phyloP scores from a whole-genome alignment of 2,797 vertebrate species.

The Luscinia megarhynchos region DNA sequence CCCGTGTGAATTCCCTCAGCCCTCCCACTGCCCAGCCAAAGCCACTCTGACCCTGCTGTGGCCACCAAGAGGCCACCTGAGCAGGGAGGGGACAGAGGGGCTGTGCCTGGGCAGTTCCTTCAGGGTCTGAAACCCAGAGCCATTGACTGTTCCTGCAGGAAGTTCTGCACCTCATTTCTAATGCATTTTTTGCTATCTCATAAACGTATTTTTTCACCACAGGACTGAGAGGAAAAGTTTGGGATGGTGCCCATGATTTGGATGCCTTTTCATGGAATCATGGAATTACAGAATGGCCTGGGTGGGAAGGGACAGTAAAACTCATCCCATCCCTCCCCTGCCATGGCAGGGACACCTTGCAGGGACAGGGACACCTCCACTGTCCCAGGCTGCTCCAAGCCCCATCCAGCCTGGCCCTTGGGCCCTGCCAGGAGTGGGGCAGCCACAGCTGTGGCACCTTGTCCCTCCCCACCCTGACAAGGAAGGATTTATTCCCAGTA shows the following conservation, averaged over 20 bases:
- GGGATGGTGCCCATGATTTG: background rate
- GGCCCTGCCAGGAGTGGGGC: background rate
- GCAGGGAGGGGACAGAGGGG: background rate
- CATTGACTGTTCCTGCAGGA: background rate
- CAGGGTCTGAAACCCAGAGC: background rate
- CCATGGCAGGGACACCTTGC: no score
- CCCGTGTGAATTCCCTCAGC: fast-evolving
- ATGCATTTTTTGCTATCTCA: background rate
- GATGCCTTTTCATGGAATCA: background rate
- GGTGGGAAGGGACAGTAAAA: background rate
- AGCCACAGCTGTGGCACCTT: background rate
- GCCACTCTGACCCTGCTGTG: fast-evolving
- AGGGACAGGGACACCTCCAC: background rate
- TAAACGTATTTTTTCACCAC: background rate
- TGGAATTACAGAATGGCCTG: background rate
- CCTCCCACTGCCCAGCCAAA: background rate
- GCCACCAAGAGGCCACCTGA: background rate
- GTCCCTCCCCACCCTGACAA: fast-evolving
- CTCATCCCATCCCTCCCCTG: fast-evolving
- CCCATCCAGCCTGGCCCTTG: fast-evolving
- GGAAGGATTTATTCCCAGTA: background rate
- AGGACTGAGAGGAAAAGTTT: background rate
- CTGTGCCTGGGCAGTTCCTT: background rate
- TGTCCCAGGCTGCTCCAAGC: fast-evolving
- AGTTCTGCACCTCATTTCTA: background rate